Base-by-base conservation (phyloP, 2,113 vertebrate genomes). In the Nanger granti region DNA sequence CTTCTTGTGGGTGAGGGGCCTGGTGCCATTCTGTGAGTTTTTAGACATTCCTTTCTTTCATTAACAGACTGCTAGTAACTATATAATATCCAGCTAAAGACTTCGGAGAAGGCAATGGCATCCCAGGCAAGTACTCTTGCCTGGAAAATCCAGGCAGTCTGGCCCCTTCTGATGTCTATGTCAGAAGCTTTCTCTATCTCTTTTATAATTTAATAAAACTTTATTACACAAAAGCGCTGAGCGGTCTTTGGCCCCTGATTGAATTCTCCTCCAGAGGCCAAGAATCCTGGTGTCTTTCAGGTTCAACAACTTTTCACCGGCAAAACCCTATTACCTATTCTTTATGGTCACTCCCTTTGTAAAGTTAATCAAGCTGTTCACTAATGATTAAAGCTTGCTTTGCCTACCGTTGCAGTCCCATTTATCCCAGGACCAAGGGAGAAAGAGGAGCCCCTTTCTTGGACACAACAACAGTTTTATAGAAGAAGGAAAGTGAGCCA, bases 211-310 rank as follows among this genome's bases (percentile, higher is more conserved):
- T 73, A 73, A 12, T 24, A 73, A 41, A 37, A 73, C 20, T 41
- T 41, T 24, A 73, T 41, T 73, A 73, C n/a, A 12, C 69, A 41
- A 73, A 73, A 73, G 10, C 10, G 24, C 69, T 41, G 69, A 41
- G 20, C 0, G 0, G 0, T 73, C 69, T 73, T 22, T 73, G n/a
- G 20, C n/a, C 69, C n/a, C 10, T 11, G 20, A 73, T 73, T 73
- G 69, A 73, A 73, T 73, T 41, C 69, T 73, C n/a, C 66, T 73
- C 20, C 0, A 2, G n/a, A 41, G n/a, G 20, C 20, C n/a, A 73
- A 73, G n/a, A 73, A 73, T 41, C 69, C 69, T 0, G 3, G 20
- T 41, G n/a, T 73, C 20, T 73, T 73, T 73, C n/a, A 6, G 69
- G 20, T 73, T 73, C 69, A 41, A 41, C 10, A 41, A 41, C n/a